Evolutionary conservation across 2,888 invertebrate genomes (phyloP), one percentile per base, ranked within the genome.

Genomic region (Seladonia tumulorum): DNA sequence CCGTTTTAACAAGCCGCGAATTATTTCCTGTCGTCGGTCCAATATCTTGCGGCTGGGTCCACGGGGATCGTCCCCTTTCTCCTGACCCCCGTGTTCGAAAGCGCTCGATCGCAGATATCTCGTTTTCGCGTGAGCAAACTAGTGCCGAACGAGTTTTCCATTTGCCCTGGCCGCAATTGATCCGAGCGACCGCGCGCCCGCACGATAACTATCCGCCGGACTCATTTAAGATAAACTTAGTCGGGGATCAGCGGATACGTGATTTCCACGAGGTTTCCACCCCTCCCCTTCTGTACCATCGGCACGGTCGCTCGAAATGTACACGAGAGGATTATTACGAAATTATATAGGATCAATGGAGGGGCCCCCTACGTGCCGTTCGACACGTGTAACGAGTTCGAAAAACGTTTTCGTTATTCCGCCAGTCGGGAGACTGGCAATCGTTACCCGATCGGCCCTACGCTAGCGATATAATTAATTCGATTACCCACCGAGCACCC

Each of bases 271-370:
- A 83, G 90, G 89, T 92, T 92, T 87, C 85, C 88, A 84, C 88
- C 75, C 73, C 53, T 29, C 42, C 12, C 22, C 22, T 63, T 2
- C 63, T 16, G 29, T 63, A 63, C 42, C 39, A 8, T 22, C 68
- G 42, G 39, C 68, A 29, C 63, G 35, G 35, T 39, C 45, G 71
- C 81, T 82, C 81, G 77, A 88, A 87, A 89, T 90, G 89, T 90
- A 91, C 92, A 91, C 91, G 85, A 89, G 88, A 85, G 90, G 93
- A 93, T 93, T 93, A 93, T 92, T 92, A 92, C 85, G 90, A 92
- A 93, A 93, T 93, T 92, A 93, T 93, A 93, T 87, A 85, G 92
- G 89, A 90, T 90, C 89, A 86, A 81, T 81, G 80, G 68, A 74
- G 53, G 53, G 53, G 66, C 88, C 88, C 79, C 78, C 76, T 88